These are phyloP conservation scores for Ceyx margarethae DNA, from an alignment of 2,113 vertebrate genomes.

Conservation along the genomic window DNA sequence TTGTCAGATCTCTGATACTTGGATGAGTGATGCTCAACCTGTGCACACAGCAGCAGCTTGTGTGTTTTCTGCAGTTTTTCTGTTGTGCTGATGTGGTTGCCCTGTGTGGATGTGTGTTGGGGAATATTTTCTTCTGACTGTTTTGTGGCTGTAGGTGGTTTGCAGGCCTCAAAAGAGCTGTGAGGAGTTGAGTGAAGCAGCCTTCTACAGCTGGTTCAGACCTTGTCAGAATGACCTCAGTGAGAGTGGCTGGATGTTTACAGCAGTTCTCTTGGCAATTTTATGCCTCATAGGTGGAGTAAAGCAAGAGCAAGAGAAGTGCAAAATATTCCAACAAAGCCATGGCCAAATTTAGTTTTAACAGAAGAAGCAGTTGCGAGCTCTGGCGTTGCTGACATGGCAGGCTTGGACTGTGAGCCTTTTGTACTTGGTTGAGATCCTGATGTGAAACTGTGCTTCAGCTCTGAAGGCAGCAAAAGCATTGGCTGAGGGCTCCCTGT, in stretches of 20 bases:
- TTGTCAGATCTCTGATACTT: neutral
- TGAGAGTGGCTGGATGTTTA: neutral
- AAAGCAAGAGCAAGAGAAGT: neutral
- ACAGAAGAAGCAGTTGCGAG: neutral
- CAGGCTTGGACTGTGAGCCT: neutral
- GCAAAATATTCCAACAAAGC: neutral
- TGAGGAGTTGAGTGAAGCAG: neutral
- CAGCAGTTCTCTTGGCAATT: neutral
- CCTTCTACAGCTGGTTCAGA: neutral
- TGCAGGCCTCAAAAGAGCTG: neutral
- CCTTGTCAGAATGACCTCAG: neutral
- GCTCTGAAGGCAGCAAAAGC: neutral
- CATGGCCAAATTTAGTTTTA: neutral
- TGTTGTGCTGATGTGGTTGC: neutral
- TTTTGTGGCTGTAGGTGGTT: neutral
- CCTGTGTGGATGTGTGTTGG: neutral
- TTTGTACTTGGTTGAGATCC: neutral
- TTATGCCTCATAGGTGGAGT: neutral
- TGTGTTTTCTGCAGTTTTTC: neutral
- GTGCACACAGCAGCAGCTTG: neutral
- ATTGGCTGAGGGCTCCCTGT: neutral
- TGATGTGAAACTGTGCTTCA: neutral
- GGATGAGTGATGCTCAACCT: neutral
- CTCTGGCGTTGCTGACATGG: neutral
- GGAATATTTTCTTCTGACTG: neutral